Base-by-base conservation (phyloP, 2,113 vertebrate species). In the Lagopus muta region DNA sequence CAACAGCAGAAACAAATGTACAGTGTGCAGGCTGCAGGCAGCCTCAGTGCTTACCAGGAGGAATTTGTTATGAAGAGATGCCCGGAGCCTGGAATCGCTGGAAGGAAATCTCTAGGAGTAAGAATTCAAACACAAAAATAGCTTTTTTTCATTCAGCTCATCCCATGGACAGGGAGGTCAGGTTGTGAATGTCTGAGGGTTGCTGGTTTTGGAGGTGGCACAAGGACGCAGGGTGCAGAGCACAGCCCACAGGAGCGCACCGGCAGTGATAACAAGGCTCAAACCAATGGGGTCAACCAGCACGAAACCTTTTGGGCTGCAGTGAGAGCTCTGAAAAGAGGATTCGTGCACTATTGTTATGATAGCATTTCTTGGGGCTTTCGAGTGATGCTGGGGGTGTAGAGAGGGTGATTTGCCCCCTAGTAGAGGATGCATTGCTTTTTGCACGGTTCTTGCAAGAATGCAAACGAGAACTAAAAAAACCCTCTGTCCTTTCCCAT, bases 21-120 rank as follows among this genome's bases (percentile, higher is more conserved):
- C 1, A 2, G n/a, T 18, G 27, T 2, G 0, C 17, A n/a, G 32
- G 32, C 42, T 57, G 18, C 55, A 24, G 43, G 48, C 10, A n/a
- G 38, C 18, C 34, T 70, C 64, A 6, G 36, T 5, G 5, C 55
- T 82, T 57, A 25, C 76, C 55, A 42, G 36, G 62, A 81, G 57
- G 42, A 52, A 18, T 75, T 81, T 43, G 13, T 57, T 57, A 70
- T 19, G 1, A 3, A 38, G 42, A 19, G 32, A 58, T 36, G 34
- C 58, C 52, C 36, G 7, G 88, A 52, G 81, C 28, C 9, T n/a
- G 21, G 27, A 52, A 78, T 13, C 3, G 21, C 19, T 38, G 73
- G 58, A 60, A 78, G 50, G 36, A 78, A 14, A 30, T 1, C 36
- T 42, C 13, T 4, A 50, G 2, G 18, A 27, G 43, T 43, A 50